Evolutionary conservation across 1,140 invertebrate genomes (phyloP).

Genomic region (Drosophila prosaltans): DNA sequence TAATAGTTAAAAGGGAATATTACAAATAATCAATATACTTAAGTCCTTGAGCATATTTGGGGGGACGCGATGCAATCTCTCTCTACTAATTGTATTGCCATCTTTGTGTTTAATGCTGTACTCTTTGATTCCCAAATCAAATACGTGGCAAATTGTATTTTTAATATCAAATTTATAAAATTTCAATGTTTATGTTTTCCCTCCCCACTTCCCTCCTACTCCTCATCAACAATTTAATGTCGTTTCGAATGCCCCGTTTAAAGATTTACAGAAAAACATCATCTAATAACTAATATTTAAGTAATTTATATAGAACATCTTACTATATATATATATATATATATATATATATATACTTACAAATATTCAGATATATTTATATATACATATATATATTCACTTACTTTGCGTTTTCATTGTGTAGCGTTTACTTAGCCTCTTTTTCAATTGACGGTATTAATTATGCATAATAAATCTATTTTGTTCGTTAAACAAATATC

Average conservation of each 20-base stretch:
- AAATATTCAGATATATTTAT: slow-evolving; percentile 32
- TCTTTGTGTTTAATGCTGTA: slow-evolving; percentile 1
- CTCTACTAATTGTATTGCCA: slow-evolving; percentile 11
- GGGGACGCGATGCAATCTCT: slow-evolving; percentile 1
- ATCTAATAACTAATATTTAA: slow-evolving; percentile 34
- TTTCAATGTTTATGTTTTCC: not conserved
- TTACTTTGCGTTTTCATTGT: slow-evolving; percentile 68
- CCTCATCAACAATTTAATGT: not conserved
- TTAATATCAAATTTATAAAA: not conserved
- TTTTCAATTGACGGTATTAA: slow-evolving; percentile 81
- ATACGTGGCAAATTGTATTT: not conserved
- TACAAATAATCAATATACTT: slow-evolving; percentile 2
- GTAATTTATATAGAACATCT: slow-evolving; percentile 39
- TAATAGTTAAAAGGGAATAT: not conserved
- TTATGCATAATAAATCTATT: slow-evolving; percentile 77
- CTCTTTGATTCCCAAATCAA: not conserved
- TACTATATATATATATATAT: slow-evolving; percentile 42
- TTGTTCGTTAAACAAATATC: slow-evolving; percentile 75
- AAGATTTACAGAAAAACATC: slow-evolving; percentile 13
- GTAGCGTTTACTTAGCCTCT: slow-evolving; percentile 71
- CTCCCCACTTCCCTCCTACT: not conserved
- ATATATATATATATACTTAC: slow-evolving; percentile 25
- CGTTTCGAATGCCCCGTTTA: not conserved
- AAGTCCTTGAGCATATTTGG: not conserved
- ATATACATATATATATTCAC: slow-evolving; percentile 62